Evolutionary conservation across 2,888 invertebrate genomes (phyloP).

Genomic region (Archips xylosteana): DNA sequence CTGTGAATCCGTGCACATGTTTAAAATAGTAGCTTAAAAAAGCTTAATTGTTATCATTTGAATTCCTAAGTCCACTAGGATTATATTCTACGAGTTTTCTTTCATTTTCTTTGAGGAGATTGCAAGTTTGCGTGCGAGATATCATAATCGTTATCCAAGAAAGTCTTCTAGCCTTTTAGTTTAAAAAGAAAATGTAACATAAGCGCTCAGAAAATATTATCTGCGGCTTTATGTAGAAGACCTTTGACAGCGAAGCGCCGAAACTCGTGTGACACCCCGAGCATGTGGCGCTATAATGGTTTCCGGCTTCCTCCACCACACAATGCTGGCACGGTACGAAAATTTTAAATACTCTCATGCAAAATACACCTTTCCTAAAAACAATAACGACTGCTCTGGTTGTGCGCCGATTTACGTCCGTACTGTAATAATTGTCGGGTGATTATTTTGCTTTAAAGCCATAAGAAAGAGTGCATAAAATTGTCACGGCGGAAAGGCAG

Average conservation of each 20-base stretch:
- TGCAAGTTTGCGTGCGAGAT: conserved; percentile 32
- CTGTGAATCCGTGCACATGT: neutral
- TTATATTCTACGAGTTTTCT: neutral
- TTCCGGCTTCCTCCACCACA: conserved; percentile 77
- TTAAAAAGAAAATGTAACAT: conserved; percentile 24
- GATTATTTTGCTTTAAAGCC: conserved; percentile 42
- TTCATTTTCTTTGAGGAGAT: conserved; percentile 17
- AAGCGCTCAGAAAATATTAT: conserved; percentile 42
- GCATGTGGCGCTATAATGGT: conserved; percentile 77
- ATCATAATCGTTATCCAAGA: conserved; percentile 35
- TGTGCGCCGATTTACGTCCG: conserved; percentile 47
- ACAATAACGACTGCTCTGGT: conserved; percentile 56
- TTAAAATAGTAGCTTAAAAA: conserved; percentile 1
- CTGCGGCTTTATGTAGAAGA: conserved; percentile 46
- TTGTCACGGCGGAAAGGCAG: conserved; percentile 40
- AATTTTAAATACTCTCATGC: conserved; percentile 66
- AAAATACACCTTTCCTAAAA: conserved; percentile 57
- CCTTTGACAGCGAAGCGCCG: conserved; percentile 61
- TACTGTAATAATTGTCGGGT: conserved; percentile 40
- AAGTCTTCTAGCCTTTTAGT: conserved; percentile 35
- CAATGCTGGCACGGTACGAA: conserved; percentile 70
- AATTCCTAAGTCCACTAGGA: neutral
- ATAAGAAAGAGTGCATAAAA: conserved; percentile 42
- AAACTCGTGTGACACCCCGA: conserved; percentile 68
- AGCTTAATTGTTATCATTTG: conserved; percentile 5